Percentiles rank a stretch among this genome's conserved stretches.
Conservation (phyloP, 1,140 invertebrate genomes). For the Diabrotica undecimpunctata region DNA sequence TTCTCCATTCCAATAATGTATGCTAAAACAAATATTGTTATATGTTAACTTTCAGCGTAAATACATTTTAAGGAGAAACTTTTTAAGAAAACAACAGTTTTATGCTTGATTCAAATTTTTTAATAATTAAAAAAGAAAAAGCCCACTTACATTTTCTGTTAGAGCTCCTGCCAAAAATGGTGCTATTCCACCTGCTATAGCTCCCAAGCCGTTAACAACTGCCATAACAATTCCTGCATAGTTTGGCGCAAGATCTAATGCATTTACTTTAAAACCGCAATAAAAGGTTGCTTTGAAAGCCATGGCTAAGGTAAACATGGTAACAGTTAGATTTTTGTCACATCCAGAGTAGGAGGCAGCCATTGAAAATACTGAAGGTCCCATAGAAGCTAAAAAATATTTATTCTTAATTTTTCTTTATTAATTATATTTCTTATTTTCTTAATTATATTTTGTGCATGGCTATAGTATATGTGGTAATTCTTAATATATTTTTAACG, state of each 20-base stretch:
- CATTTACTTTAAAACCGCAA: constrained; percentile 75
- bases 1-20: too few relatives aligned
- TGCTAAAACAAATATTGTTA: too few relatives aligned
- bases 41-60: too few relatives aligned
- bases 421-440: too few relatives aligned
- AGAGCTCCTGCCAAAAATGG: constrained; percentile 68
- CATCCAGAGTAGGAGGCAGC: constrained; percentile 78
- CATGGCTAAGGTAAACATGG: constrained; percentile 68
- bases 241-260: constrained; percentile 78
- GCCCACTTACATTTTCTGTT: constrained; percentile 38
- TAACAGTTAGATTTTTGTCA: constrained; percentile 58
- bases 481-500: too few relatives aligned
- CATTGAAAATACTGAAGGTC: constrained; percentile 73
- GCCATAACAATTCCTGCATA: constrained; percentile 74
- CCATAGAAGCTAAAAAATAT: constrained; percentile 57
- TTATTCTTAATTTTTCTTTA: too few relatives aligned
- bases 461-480: too few relatives aligned
- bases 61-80: too few relatives aligned
- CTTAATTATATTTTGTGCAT: too few relatives aligned
- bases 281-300: constrained; percentile 73
- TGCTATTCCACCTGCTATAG: constrained; percentile 74
- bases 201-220: constrained; percentile 36
- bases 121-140: not conserved
- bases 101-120: too few relatives aligned
- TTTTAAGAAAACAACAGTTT: too few relatives aligned